Evolutionary conservation across 2,113 vertebrate genomes (phyloP).

Genomic region (Ciconia maguari): DNA sequence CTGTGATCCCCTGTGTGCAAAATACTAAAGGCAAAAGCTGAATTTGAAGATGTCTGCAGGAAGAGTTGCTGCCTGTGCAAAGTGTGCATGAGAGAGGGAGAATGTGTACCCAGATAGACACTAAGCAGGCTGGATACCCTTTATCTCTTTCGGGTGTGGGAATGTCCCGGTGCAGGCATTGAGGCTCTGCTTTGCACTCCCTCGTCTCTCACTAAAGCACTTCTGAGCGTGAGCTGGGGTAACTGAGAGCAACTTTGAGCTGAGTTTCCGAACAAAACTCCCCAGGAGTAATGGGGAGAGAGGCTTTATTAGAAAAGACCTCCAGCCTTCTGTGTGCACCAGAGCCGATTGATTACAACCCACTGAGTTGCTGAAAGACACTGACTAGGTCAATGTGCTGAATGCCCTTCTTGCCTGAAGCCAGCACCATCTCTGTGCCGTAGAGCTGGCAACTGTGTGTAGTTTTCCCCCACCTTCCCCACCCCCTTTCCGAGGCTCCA

Average conservation of each 20-base stretch:
- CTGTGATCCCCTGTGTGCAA: neutral
- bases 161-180: fast-evolving
- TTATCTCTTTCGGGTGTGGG: neutral
- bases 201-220: neutral
- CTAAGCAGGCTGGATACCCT: neutral
- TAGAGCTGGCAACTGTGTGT: neutral
- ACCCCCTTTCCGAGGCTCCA: slow-evolving; percentile 38
- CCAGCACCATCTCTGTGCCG: neutral
- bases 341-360: neutral
- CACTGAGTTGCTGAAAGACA: neutral
- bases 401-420: slow-evolving; percentile 1
- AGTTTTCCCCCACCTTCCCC: neutral
- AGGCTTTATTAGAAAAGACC: neutral
- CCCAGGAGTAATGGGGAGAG: neutral
- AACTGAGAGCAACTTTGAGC: neutral
- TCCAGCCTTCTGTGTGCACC: neutral
- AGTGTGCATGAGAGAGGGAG: neutral
- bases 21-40: neutral
- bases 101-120: neutral
- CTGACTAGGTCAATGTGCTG: neutral
- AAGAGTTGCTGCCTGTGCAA: neutral
- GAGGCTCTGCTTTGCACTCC: neutral
- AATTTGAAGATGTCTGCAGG: neutral
- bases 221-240: neutral
- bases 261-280: neutral